Percentiles rank a stretch among this genome's conserved stretches.
Evolutionary conservation across 2,888 invertebrate species (phyloP).

Genomic region (Fragum sueziense): DNA sequence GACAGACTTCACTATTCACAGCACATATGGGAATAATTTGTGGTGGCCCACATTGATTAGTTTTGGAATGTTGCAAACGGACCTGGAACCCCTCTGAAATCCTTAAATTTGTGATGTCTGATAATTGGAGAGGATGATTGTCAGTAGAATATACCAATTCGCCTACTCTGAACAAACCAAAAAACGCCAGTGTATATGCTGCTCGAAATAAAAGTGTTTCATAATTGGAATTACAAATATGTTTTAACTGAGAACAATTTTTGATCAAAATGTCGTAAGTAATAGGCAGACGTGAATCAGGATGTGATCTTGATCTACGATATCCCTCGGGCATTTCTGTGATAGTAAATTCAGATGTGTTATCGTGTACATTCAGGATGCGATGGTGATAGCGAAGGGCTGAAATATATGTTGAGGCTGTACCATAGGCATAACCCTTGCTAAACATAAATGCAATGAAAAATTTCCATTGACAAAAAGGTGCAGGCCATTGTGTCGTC

Average conservation of each 20-base stretch:
- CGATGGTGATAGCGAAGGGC: slow-evolving; percentile 15
- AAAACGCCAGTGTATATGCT: too few species aligned
- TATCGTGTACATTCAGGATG: neutral
- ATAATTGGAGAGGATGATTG: too few species aligned
- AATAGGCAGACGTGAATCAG: slow-evolving; percentile 15
- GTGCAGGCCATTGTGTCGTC: slow-evolving; percentile 1
- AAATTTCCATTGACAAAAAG: slow-evolving; percentile 8
- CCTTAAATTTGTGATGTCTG: too few species aligned
- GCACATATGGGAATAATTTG: too few species aligned
- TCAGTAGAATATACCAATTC: too few species aligned
- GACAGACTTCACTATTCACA: too few species aligned
- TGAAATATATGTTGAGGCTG: slow-evolving; percentile 18
- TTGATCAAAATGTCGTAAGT: neutral
- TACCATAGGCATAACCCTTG: slow-evolving; percentile 10
- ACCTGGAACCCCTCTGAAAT: too few species aligned
- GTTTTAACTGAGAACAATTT: neutral
- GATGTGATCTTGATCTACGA: neutral
- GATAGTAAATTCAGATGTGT: slow-evolving; percentile 5
- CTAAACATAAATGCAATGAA: slow-evolving; percentile 15
- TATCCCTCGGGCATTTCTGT: slow-evolving; percentile 22
- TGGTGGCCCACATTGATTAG: too few species aligned
- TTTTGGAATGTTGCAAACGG: too few species aligned
- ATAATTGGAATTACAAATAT: slow-evolving; percentile 7
- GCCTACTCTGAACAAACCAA: too few species aligned
- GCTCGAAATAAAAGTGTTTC: too few species aligned